Base-by-base conservation (phyloP, 2,888 invertebrate species). In the Falcaria lacertinaria region DNA sequence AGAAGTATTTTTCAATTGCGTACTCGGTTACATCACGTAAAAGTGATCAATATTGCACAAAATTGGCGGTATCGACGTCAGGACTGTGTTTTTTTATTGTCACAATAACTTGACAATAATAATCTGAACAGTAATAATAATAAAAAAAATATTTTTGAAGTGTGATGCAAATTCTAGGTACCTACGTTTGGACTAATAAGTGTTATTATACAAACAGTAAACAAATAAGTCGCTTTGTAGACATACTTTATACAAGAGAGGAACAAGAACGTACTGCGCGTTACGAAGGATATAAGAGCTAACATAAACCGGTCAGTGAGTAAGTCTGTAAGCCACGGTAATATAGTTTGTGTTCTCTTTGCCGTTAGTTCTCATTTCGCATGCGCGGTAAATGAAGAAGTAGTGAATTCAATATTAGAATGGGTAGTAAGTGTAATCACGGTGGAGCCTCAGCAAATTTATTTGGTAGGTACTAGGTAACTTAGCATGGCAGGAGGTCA, bases 301-400 rank as follows among this genome's bases (percentile, higher is more conserved):
- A 66, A 69, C 76, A 79, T 84, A 83, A 81, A 85, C 74, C 79
- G 80, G 74, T 76, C 77, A 76, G 62, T 57, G 54, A 50, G 61
- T 62, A 61, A 66, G 60, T 51, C 57, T 45, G 52, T 61, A 60
- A 69, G 70, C 68, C 67, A 53, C 56, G 54, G 64, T 76, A 79
- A 81, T 78, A 76, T 70, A 75, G 72, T 63, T 68, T 68, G 62
- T 81, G 66, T 77, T 64, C 53, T 60, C 58, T 60, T 42, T 14
- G 46, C 61, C 62, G 73, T 86, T 80, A 73, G 76, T 85, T 65
- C 79, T 80, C 61, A 80, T 87, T 81, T 80, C 43, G 64, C 64
- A 58, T 71, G 71, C 60, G 70, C 75, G 72, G 74, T 76, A 86
- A 86, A 87, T 81, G 76, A 83, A 74, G 63, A 75, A 36, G 64